Evolutionary conservation across 2,113 vertebrate genomes (phyloP), one percentile per base, ranked within the genome.

Genomic region (Thamnophis sirtalis): DNA sequence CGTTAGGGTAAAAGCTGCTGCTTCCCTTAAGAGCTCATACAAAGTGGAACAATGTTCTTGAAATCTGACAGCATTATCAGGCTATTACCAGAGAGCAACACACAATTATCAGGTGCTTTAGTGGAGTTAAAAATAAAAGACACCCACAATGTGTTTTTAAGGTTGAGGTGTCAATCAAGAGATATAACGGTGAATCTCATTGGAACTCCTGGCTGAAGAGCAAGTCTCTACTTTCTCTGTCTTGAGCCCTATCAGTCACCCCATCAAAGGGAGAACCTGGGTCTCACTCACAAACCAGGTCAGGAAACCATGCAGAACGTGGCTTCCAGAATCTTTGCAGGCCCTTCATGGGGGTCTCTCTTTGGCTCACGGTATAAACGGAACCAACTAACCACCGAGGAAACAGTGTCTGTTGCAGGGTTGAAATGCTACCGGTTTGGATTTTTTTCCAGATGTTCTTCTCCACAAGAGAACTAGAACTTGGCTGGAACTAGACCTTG

Each of bases 121-220:
- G 13, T n/a, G 28, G 28, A 53, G 26, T 87, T 87, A 87, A 53
- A 87, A 87, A 86, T 28, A 50, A 28, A 51, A 86, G 26, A 60
- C 22, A 24, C 58, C 26, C 26, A 49, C 48, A 26, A 89, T 26
- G 43, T 15, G 43, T 43, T 49, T 88, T 89, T 92, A 0, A 0
- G 84, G 11, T 33, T 90, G 9, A 91, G 38, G 24, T 0, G 0
- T 9, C 9, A 26, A 19, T 51, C 84, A 90, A 86, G 56, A 88
- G 56, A 93, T 85, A 93, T 50, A 0, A 0, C 10, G 9, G 24
- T 56, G 0, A 0, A 89, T 21, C 8, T 84, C 48, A 54, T n/a
- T 63, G 87, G 24, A 87, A 13, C 9, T 9, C 7, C 7, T 80
- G 73, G 73, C 73, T 80, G 17, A 33, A 80, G 3, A 43, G 15